Evolutionary conservation across 1,140 invertebrate species (phyloP).

Genomic region (Ephestia elutella): DNA sequence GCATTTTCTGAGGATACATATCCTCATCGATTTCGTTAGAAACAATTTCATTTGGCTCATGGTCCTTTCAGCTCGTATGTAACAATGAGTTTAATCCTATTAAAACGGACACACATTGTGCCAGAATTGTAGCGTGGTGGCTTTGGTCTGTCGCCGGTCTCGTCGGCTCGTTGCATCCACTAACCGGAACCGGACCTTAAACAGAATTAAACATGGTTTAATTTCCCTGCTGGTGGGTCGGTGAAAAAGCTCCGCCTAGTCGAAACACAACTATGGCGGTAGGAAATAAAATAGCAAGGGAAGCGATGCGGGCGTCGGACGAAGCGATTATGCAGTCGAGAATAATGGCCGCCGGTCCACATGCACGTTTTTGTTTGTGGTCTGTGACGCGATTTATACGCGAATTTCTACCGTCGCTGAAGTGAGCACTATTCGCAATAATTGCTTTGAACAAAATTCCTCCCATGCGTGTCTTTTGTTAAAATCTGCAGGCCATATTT

Average conservation of each 20-base stretch:
- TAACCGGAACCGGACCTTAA: slow-evolving; percentile 70
- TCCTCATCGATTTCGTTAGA: slow-evolving; percentile 52
- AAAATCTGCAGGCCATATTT: slow-evolving; percentile 28
- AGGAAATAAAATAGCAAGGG: slow-evolving; percentile 73
- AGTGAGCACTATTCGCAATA: slow-evolving; percentile 73
- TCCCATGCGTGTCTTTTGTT: slow-evolving; percentile 54
- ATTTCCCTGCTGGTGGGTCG: slow-evolving; percentile 56
- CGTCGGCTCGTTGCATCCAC: slow-evolving; percentile 46
- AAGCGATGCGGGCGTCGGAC: slow-evolving; percentile 72
- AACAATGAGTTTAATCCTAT: slow-evolving; percentile 72
- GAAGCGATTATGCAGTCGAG: slow-evolving; percentile 74
- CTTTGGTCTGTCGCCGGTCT: slow-evolving; percentile 70
- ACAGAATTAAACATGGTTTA: slow-evolving; percentile 73
- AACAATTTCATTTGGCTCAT: slow-evolving; percentile 66
- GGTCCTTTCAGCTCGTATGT: slow-evolving; percentile 67
- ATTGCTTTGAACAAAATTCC: slow-evolving; percentile 71
- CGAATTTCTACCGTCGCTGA: slow-evolving; percentile 71
- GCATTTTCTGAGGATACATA: slow-evolving; percentile 17
- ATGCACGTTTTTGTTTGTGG: slow-evolving; percentile 75
- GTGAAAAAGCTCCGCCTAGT: slow-evolving; percentile 67
- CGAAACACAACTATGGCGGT: slow-evolving; percentile 67
- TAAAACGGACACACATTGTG: slow-evolving; percentile 71
- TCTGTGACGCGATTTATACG: slow-evolving; percentile 74
- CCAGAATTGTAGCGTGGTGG: slow-evolving; percentile 67
- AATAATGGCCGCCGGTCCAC: slow-evolving; percentile 72